Evolutionary conservation across 2,113 vertebrate genomes (phyloP).

Genomic region (Gymnogyps californianus): DNA sequence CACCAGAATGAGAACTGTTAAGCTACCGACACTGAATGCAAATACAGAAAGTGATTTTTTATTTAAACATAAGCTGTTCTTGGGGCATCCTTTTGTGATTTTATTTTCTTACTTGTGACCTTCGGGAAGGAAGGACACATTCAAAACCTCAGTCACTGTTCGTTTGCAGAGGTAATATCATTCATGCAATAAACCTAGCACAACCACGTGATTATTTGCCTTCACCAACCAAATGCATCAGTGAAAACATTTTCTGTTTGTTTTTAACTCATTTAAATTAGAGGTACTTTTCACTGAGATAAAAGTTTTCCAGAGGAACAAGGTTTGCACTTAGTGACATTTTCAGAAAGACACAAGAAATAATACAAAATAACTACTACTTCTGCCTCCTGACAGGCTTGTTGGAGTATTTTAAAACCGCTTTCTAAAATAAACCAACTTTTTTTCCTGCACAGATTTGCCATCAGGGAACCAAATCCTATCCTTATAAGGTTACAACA

Average conservation of each 20-base stretch:
- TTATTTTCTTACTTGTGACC: background rate
- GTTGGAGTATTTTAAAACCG: slow-evolving; percentile 9
- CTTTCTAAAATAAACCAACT: slow-evolving; percentile 23
- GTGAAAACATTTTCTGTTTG: background rate
- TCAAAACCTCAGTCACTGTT: background rate
- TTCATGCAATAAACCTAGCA: rapidly evolving
- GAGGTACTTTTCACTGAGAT: background rate
- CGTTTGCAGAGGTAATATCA: background rate
- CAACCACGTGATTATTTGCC: background rate
- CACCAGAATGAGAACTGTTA: background rate
- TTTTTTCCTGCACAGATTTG: background rate
- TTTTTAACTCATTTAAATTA: background rate
- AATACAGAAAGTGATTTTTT: background rate
- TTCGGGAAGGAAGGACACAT: background rate
- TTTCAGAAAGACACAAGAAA: background rate
- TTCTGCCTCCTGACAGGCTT: background rate
- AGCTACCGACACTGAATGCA: rapidly evolving
- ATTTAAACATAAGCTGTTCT: background rate
- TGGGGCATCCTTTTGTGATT: background rate
- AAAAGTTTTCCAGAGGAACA: background rate
- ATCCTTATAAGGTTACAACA: slow-evolving; percentile 8
- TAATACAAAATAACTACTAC: background rate
- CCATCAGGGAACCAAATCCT: slow-evolving; percentile 15
- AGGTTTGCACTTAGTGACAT: background rate
- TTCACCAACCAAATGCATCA: background rate